Conservation (phyloP, 2,888 invertebrate species). For the Cataglyphis albicans region DNA sequence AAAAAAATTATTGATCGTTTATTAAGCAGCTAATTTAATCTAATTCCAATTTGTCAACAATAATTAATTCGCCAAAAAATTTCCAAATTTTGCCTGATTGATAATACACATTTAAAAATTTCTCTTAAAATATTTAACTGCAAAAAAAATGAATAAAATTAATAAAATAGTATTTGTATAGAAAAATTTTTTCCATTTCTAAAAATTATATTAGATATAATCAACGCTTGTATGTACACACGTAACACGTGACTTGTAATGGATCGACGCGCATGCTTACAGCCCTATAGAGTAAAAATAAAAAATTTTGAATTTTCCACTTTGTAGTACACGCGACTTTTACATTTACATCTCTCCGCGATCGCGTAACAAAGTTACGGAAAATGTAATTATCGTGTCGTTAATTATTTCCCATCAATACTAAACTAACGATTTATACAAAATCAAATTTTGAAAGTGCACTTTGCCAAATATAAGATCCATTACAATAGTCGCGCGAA, state of each 20-base stretch:
- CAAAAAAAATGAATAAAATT: neutral
- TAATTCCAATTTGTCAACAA: neutral
- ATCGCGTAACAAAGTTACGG: neutral
- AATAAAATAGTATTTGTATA: neutral
- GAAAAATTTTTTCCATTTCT: neutral
- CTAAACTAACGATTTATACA: neutral
- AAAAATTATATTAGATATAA: slow-evolving; percentile 13
- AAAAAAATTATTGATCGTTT: neutral
- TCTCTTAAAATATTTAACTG: neutral
- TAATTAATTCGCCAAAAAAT: neutral
- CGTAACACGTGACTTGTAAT: slow-evolving; percentile 43
- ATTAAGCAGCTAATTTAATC: neutral
- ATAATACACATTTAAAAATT: neutral
- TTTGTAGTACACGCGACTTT: neutral
- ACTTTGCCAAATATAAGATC: neutral
- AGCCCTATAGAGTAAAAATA: slow-evolving; percentile 27
- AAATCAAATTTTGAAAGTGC: neutral
- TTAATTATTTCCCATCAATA: neutral
- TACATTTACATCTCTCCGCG: neutral
- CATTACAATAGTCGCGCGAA: neutral
- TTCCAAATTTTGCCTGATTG: neutral
- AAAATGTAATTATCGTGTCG: neutral
- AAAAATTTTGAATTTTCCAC: slow-evolving; percentile 42
- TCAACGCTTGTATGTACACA: slow-evolving; percentile 41
- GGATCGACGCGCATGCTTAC: slow-evolving; percentile 47